Conservation (phyloP, 2,797 vertebrate genomes). For the Harpagifer antarcticus region DNA sequence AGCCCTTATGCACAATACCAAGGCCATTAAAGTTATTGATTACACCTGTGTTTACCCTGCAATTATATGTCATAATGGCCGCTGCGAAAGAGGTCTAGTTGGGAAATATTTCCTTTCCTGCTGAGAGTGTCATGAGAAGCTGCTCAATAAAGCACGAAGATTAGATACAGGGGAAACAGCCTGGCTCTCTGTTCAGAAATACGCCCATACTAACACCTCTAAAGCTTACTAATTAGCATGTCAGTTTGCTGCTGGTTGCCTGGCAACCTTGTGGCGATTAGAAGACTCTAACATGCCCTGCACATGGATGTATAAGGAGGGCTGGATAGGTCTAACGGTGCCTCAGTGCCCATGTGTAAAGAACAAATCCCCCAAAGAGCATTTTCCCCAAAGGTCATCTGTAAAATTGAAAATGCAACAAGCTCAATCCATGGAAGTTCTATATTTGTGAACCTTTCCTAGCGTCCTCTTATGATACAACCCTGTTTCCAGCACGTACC, state of each 20-base stretch:
- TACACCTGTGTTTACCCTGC: too few relatives aligned
- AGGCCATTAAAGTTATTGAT: too few relatives aligned
- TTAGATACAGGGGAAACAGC: not conserved
- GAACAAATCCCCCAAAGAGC: not conserved
- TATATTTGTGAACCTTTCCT: not conserved
- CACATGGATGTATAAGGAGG: slow-evolving; percentile 3
- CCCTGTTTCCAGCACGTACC: not conserved
- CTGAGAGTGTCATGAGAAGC: not conserved
- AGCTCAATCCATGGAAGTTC: not conserved
- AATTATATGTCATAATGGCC: too few relatives aligned
- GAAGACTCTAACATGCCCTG: not conserved
- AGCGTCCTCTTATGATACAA: not conserved
- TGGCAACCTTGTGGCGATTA: slow-evolving; percentile 10
- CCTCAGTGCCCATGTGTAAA: not conserved
- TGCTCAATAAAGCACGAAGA: not conserved
- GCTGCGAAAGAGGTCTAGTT: too few relatives aligned
- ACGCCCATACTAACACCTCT: slow-evolving; percentile 1
- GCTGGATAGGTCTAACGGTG: not conserved
- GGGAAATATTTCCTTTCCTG: not conserved
- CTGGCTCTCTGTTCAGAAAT: slow-evolving; percentile 7
- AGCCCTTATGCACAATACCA: too few relatives aligned
- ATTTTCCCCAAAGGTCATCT: not conserved
- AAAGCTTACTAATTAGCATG: slow-evolving; percentile 14
- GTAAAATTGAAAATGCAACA: not conserved
- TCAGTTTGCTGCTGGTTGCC: slow-evolving; percentile 24